Evolutionary conservation across 2,113 vertebrate genomes (phyloP).

Genomic region (Thalassoma bifasciatum): DNA sequence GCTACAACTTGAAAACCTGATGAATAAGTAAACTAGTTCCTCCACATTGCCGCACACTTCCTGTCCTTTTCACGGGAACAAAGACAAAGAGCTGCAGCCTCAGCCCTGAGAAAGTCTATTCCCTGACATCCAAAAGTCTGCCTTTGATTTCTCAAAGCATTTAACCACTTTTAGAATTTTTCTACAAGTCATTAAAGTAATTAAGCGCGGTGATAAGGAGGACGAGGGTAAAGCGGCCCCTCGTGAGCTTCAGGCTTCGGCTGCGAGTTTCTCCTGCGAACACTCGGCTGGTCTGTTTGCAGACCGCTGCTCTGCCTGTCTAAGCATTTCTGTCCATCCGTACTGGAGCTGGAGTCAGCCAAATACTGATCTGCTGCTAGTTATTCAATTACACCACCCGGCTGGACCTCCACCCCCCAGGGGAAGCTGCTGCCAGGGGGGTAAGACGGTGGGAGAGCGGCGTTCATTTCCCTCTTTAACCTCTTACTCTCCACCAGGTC

Average conservation of each 20-base stretch:
- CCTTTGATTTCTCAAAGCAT: slow-evolving; percentile 54
- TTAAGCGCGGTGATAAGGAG: slow-evolving; percentile 59
- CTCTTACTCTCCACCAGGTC: no score
- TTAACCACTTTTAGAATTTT: slow-evolving; percentile 47
- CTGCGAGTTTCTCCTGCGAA: no score
- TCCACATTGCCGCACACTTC: slow-evolving; percentile 65
- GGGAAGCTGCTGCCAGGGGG: slow-evolving; percentile 45
- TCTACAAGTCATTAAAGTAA: slow-evolving; percentile 68
- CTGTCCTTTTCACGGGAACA: slow-evolving; percentile 65
- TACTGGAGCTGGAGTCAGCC: slow-evolving; percentile 75
- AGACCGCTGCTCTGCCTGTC: slow-evolving; percentile 33
- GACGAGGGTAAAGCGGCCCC: slow-evolving; percentile 42
- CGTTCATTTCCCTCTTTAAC: slow-evolving; percentile 60
- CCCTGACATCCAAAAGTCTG: slow-evolving; percentile 48
- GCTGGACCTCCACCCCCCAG: slow-evolving; percentile 38
- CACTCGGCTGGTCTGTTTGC: no score
- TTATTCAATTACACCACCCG: slow-evolving; percentile 75
- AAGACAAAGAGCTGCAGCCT: slow-evolving; percentile 51
- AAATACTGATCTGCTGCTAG: slow-evolving; percentile 71
- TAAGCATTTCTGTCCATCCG: slow-evolving; percentile 60
- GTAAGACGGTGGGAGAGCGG: slow-evolving; percentile 22
- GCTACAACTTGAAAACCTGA: slow-evolving; percentile 71
- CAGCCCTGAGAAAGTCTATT: slow-evolving; percentile 17
- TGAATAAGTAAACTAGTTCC: slow-evolving; percentile 80
- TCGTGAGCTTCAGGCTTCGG: slow-evolving; percentile 44